Evolutionary conservation across 2,797 vertebrate species (phyloP).

Genomic region (Rousettus madagascariensis): DNA sequence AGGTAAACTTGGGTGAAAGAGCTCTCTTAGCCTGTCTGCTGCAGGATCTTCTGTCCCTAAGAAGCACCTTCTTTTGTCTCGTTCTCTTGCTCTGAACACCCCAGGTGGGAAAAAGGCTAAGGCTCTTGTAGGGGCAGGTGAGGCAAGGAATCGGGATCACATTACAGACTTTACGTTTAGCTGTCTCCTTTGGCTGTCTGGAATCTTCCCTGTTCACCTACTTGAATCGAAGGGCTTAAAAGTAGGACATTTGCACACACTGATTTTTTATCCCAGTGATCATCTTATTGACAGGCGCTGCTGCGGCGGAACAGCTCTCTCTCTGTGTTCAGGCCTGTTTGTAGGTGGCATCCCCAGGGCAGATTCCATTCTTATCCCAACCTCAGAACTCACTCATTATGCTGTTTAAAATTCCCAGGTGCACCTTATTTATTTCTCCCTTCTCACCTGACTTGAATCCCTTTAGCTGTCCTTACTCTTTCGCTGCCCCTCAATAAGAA

Average conservation of each 20-base stretch:
- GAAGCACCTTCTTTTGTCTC: background rate
- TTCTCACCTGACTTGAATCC: background rate
- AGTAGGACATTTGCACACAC: conserved; percentile 79
- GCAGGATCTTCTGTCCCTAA: background rate
- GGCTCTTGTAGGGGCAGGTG: conserved; percentile 3
- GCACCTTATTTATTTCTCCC: conserved; percentile 60
- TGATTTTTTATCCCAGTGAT: conserved; percentile 72
- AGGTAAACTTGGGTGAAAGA: background rate
- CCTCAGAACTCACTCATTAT: conserved; percentile 64
- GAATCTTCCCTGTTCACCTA: conserved; percentile 65
- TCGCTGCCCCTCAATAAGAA: background rate
- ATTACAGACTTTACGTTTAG: background rate
- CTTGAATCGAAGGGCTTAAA: conserved; percentile 68
- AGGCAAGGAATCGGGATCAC: background rate
- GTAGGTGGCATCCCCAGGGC: conserved; percentile 81
- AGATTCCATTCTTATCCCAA: conserved; percentile 80
- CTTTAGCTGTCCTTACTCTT: background rate
- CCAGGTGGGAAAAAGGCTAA: background rate
- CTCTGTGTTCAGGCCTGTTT: conserved; percentile 78
- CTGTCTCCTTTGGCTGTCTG: conserved; percentile 54
- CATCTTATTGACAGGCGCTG: conserved; percentile 83
- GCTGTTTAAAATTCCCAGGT: conserved; percentile 80
- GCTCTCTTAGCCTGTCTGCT: background rate
- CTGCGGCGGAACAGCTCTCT: conserved; percentile 77
- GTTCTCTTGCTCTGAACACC: conserved; percentile 37